Conservation (phyloP, 2,888 invertebrate species). For the Resseliella maxima region DNA sequence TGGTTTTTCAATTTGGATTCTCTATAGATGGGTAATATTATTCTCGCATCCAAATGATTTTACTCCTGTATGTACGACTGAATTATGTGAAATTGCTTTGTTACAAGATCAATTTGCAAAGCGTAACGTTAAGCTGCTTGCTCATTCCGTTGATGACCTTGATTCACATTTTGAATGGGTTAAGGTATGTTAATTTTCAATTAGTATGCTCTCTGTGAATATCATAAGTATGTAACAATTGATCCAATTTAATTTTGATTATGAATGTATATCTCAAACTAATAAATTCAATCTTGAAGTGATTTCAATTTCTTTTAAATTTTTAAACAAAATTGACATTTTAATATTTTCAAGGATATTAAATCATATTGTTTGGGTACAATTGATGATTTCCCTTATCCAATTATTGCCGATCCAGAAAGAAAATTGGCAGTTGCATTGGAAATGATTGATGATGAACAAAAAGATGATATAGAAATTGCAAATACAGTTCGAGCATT, state of each 20-base stretch:
- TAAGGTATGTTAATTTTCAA: slow-evolving; percentile 68
- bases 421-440: slow-evolving; percentile 78
- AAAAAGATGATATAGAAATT: slow-evolving; percentile 74
- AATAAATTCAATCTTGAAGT: too few relatives aligned
- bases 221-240: too few relatives aligned
- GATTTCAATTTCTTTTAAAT: background rate
- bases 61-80: slow-evolving; percentile 92
- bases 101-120: slow-evolving; percentile 77
- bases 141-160: slow-evolving; percentile 82
- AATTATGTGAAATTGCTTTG: slow-evolving; percentile 80
- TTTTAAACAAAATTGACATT: background rate
- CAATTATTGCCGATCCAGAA: slow-evolving; percentile 84
- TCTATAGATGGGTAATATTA: slow-evolving; percentile 82
- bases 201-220: too few relatives aligned
- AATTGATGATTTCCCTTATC: slow-evolving; percentile 80
- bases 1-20: background rate
- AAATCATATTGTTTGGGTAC: slow-evolving; percentile 78
- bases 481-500: slow-evolving; percentile 81
- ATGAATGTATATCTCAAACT: too few relatives aligned
- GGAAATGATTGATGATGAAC: slow-evolving; percentile 83
- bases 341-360: too few relatives aligned
- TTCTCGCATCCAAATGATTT: slow-evolving; percentile 92
- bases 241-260: too few relatives aligned
- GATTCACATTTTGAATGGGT: slow-evolving; percentile 83
- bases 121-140: slow-evolving; percentile 79